Evolutionary conservation across 2,797 vertebrate genomes (phyloP), one percentile per base, ranked within the genome.

Genomic region (Falco concolor): DNA sequence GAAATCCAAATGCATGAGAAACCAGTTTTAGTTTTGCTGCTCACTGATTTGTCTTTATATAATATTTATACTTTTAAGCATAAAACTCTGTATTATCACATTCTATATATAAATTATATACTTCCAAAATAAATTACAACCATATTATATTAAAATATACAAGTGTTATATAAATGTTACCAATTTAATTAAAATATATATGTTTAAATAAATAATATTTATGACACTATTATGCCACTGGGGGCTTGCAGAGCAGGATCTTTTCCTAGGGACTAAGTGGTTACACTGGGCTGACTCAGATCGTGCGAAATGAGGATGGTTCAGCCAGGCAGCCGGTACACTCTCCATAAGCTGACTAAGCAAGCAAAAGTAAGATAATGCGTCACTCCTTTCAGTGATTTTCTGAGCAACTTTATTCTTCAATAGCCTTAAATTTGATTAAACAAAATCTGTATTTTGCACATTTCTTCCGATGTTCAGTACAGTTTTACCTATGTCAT

Each of bases 301-400:
- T 2, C 28, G 20, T 8, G 38, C 53, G 60, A 59, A 77, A 67
- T 0, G 0, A 83, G 25, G 13, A 8, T 0, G 2, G 47, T 21
- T 42, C 40, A 44, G 38, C 38, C 84, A 54, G 53, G 72, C 25
- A 63, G 15, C 21, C 32, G 27, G 19, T 40, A n/a, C 10, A 2
- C 18, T 12, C 24, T 9, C 30, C 34, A 3, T 19, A 6, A 87
- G 15, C 52, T 44, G 10, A 47, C 44, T 27, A 45, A 15, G 63
- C 79, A 80, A 83, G 25, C 25, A 72, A 20, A 61, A 84, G 7
- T 14, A 57, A 60, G 22, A n/a, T 3, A 24, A 56, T 30, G 22
- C 32, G 75, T 64, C 9, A 12, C 47, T 44, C 18, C 23, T 59
- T 11, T 24, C 69, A 47, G 1, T 27, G 8, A 78, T n/a, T 63